These are phyloP conservation scores for Drosophila tanythrix DNA, from an alignment of 2,888 invertebrate species.

Conservation along the genomic window DNA sequence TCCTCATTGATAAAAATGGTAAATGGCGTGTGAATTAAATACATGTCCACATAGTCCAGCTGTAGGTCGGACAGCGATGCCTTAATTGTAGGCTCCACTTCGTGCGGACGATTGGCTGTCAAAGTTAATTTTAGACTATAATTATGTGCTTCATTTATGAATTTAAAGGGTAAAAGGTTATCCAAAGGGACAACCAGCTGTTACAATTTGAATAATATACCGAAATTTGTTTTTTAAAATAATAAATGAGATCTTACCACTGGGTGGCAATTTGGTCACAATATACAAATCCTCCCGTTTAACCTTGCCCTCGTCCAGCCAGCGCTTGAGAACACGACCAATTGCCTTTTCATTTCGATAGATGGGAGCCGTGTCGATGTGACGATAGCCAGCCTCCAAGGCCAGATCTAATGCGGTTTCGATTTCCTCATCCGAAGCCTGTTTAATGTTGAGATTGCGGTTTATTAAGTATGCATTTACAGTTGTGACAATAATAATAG, in stretches of 20 bases:
- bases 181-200: background rate
- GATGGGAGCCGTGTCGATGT: slow-evolving; percentile 92
- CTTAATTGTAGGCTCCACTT: slow-evolving; percentile 88
- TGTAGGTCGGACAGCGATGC: slow-evolving; percentile 90
- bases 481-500: background rate
- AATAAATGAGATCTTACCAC: slow-evolving; percentile 84
- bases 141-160: background rate
- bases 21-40: slow-evolving; percentile 92
- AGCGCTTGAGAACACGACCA: slow-evolving; percentile 90
- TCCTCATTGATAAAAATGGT: slow-evolving; percentile 88
- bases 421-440: slow-evolving; percentile 89
- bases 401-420: slow-evolving; percentile 89
- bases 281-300: slow-evolving; percentile 92
- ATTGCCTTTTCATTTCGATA: slow-evolving; percentile 92
- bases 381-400: slow-evolving; percentile 91
- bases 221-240: background rate
- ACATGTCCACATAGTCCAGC: slow-evolving; percentile 92
- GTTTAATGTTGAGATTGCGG: slow-evolving; percentile 36
- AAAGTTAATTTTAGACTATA: too few relatives aligned
- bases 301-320: slow-evolving; percentile 89
- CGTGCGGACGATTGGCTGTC: slow-evolving; percentile 87
- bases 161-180: background rate
- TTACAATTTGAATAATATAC: background rate
- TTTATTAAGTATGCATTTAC: slow-evolving; percentile 12
- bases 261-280: slow-evolving; percentile 92